Conservation (phyloP, 2,797 vertebrate species). For the Knipowitschia caucasica region DNA sequence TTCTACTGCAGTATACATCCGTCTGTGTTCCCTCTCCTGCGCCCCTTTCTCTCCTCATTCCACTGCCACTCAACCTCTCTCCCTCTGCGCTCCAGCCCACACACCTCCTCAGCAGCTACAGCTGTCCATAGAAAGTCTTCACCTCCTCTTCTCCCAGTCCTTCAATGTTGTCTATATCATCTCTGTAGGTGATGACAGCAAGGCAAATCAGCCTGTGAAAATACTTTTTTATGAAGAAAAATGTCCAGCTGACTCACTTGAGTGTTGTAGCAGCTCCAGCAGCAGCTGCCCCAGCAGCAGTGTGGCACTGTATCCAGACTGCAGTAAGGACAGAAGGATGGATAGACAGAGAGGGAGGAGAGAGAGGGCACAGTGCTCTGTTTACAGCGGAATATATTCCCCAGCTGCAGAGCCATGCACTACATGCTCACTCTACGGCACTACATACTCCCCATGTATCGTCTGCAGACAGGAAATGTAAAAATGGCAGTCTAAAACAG, state of each 20-base stretch:
- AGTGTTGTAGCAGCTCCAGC: constrained; percentile 46
- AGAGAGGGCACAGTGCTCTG: constrained; percentile 27
- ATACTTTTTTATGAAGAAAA: constrained; percentile 40
- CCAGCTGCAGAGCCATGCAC: constrained; percentile 60
- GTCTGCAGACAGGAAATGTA: constrained; percentile 32
- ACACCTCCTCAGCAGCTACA: constrained; percentile 21
- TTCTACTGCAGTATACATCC: constrained; percentile 59
- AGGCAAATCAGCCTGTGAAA: constrained; percentile 50
- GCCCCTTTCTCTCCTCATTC: constrained; percentile 28
- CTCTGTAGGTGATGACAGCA: constrained; percentile 30
- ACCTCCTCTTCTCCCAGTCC: constrained; percentile 8
- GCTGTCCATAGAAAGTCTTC: constrained; percentile 14
- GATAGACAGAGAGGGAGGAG: constrained; percentile 36
- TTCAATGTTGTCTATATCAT: constrained; percentile 37
- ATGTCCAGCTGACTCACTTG: constrained; percentile 51
- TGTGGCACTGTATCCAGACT: constrained; percentile 57
- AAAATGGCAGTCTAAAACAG: too few relatives aligned
- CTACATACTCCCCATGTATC: constrained; percentile 46
- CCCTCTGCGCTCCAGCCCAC: constrained; percentile 26
- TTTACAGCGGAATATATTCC: constrained; percentile 64
- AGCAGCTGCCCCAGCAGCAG: constrained; percentile 27
- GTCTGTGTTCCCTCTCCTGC: constrained; percentile 35
- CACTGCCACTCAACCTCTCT: constrained; percentile 46
- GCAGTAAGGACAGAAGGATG: constrained; percentile 60
- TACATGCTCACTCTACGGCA: not conserved